These are phyloP conservation scores for Stomatorhinus walkeri DNA, from an alignment of 2,797 vertebrate genomes.

Conservation along the genomic window DNA sequence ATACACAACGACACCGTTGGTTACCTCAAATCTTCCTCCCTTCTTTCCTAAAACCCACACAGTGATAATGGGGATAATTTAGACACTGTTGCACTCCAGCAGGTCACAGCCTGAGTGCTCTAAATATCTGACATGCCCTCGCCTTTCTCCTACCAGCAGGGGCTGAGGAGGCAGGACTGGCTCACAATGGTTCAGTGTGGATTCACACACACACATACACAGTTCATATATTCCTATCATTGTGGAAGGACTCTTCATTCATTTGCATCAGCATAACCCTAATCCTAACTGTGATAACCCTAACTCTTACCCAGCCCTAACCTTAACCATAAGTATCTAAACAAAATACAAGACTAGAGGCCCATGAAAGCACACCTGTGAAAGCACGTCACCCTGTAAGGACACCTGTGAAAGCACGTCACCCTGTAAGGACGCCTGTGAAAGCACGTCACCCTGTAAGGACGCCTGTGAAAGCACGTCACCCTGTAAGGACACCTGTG, in stretches of 20 bases:
- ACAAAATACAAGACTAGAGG: neutral
- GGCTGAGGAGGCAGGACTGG: neutral
- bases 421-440: neutral
- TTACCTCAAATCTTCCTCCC: neutral
- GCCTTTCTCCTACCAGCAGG: neutral
- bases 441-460: neutral
- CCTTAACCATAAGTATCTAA: neutral
- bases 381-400: too few species aligned
- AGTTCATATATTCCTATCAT: neutral
- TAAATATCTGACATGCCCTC: neutral
- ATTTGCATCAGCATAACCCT: neutral
- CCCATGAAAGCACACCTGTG: neutral
- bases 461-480: too few species aligned
- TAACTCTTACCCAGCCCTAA: neutral
- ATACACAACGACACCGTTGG: neutral
- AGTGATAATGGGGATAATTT: neutral
- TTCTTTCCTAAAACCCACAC: neutral
- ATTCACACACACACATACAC: neutral
- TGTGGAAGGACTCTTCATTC: neutral
- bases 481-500: too few species aligned
- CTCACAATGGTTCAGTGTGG: neutral
- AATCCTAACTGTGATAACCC: neutral
- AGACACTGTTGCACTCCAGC: neutral
- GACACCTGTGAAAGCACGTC: too few species aligned
- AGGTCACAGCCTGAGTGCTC: neutral